Conservation (phyloP, 1,140 invertebrate species). For the Augochlora pura region DNA sequence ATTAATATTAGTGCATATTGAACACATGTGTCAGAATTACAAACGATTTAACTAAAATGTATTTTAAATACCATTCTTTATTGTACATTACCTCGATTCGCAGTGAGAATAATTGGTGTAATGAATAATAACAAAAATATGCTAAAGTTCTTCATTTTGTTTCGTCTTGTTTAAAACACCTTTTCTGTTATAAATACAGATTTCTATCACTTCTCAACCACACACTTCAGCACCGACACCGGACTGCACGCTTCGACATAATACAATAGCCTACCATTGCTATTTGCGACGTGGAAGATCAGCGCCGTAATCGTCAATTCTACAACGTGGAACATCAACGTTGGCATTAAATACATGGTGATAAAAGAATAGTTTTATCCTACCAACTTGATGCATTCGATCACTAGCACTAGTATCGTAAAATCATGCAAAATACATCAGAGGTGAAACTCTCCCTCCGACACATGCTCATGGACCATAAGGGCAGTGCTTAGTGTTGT, state of each 20-base stretch:
- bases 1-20: constrained; percentile 5
- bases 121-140: constrained; percentile 81
- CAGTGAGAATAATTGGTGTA: constrained; percentile 82
- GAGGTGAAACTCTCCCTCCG: too few relatives aligned
- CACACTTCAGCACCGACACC: constrained; percentile 43
- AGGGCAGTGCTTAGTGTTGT: too few relatives aligned
- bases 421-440: too few relatives aligned
- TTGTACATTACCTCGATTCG: constrained; percentile 79
- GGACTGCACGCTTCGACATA: constrained; percentile 31
- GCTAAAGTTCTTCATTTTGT: constrained; percentile 81
- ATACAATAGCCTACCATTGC: constrained; percentile 34
- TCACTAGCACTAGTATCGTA: background rate
- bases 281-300: constrained; percentile 67
- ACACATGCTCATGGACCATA: too few relatives aligned
- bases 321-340: constrained; percentile 67
- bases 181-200: constrained; percentile 41
- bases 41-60: background rate
- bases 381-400: constrained; percentile 13
- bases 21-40: constrained; percentile 8
- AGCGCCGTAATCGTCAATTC: constrained; percentile 60
- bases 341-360: constrained; percentile 25
- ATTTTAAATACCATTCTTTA: constrained; percentile 9
- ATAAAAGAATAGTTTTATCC: background rate
- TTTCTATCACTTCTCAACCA: constrained; percentile 36
- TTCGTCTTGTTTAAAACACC: background rate